Evolutionary conservation across 2,888 invertebrate genomes (phyloP).

Genomic region (Hydraecia micacea): DNA sequence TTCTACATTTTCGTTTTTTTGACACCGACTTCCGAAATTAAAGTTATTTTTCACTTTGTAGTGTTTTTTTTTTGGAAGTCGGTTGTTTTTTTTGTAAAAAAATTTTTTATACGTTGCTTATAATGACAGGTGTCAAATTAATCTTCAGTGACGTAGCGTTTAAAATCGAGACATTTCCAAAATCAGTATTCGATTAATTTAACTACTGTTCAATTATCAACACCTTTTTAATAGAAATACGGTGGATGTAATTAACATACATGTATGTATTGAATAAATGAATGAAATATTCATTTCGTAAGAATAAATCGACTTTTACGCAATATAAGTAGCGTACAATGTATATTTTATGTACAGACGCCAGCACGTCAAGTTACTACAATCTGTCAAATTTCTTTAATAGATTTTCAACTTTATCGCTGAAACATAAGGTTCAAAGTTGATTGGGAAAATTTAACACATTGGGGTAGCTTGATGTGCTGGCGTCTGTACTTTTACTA

Average conservation of each 20-base stretch:
- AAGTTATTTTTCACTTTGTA: no score
- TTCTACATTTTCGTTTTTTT: no score
- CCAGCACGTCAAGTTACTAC: no score
- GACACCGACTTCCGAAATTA: no score
- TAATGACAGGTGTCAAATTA: conserved; percentile 31
- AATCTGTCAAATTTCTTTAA: no score
- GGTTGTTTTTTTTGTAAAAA: no score
- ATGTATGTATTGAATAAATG: background rate
- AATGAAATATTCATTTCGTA: conserved; percentile 5
- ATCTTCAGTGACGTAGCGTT: conserved; percentile 14
- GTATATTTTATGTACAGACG: background rate
- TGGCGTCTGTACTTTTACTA: no score
- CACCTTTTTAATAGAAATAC: conserved; percentile 33
- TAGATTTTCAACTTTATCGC: no score
- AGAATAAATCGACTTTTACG: background rate
- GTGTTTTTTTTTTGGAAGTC: no score
- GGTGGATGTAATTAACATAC: conserved; percentile 16
- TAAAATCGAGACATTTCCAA: conserved; percentile 40
- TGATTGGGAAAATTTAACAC: no score
- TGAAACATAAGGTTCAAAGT: no score
- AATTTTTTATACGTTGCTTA: background rate
- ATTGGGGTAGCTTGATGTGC: no score
- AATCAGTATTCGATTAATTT: conserved; percentile 43
- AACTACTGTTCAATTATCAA: conserved; percentile 46
- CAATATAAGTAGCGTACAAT: background rate